Conservation (phyloP, 1,140 invertebrate species). For the Pseudomyrmex cubaensis region DNA sequence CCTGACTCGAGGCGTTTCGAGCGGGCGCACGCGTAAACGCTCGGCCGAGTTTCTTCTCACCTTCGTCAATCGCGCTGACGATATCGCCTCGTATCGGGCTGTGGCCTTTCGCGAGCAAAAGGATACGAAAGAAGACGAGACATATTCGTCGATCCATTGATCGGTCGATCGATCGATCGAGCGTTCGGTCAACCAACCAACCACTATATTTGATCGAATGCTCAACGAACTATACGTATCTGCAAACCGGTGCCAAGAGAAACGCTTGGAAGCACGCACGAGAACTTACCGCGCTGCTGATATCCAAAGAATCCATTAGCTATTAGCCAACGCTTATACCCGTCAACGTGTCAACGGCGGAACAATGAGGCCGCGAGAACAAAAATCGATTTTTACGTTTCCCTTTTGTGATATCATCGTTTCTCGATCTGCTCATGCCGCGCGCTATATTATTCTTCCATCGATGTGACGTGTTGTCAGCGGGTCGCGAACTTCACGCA, state of each 20-base stretch:
- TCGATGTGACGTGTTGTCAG: background rate
- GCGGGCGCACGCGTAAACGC: conserved; percentile 59
- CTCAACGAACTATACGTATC: conserved; percentile 38
- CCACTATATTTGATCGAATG: conserved; percentile 41
- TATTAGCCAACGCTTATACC: conserved; percentile 75
- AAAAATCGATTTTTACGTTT: conserved; percentile 73
- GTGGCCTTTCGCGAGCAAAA: conserved; percentile 49
- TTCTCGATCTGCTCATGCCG: conserved; percentile 23
- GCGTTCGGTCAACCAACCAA: background rate
- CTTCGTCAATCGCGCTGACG: conserved; percentile 65
- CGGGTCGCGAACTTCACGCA: conserved; percentile 15
- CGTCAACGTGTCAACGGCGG: conserved; percentile 72
- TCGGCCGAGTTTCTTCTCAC: conserved; percentile 53
- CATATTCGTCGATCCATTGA: conserved; percentile 2
- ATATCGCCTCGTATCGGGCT: conserved; percentile 41
- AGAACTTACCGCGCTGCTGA: conserved; percentile 24
- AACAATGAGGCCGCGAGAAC: conserved; percentile 71
- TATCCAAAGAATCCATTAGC: conserved; percentile 75
- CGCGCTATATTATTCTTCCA: conserved; percentile 11
- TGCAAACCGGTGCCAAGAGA: conserved; percentile 44
- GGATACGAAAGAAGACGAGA: conserved; percentile 3
- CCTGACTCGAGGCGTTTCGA: conserved; percentile 60
- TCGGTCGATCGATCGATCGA: conserved; percentile 9
- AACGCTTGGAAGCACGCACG: conserved; percentile 26
- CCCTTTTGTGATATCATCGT: conserved; percentile 61